Evolutionary conservation across 2,888 invertebrate species (phyloP), one percentile per base, ranked within the genome.

Genomic region (Embidobia sp.): DNA sequence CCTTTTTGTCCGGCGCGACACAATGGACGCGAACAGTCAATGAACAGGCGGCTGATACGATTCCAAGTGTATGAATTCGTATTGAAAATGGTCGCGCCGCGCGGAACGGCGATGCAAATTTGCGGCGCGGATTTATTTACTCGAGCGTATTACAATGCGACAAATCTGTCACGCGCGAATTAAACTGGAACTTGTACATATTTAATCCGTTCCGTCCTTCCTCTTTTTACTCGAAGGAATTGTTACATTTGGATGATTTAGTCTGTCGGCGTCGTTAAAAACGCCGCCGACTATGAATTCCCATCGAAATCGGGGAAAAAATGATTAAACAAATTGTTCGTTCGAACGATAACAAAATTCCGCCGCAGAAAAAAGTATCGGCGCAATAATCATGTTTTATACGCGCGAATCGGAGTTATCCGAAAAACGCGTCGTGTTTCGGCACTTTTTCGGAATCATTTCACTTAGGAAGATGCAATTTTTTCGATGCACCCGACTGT

Each of bases 21-120:
- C 63, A 63, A 63, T 63, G 33, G 19, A 4, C 7, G 40, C 31
- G 48, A 49, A 57, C 27, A 13, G 11, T 64, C 57, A 64, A 57
- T 49, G 64, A 49, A 64, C 35, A 63, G 29, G 31, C 48, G 35
- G 53, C 35, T 33, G 48, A 57, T 57, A 53, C 11, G 22, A 42
- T 40, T 63, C 53, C n/a, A 44, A 44, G 61, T 37, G 15, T 46
- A 19, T 16, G 37, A 37, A 46, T 46, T 46, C 46, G n/a, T 46
- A 37, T 53, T 35, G 44, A 51, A 70, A 59, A 67, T 57, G 15
- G 40, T 40, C 31, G 18, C 15, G 19, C 26, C 35, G 37, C 22
- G 72, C 42, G 44, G 40, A 48, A 72, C 55, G 48, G 26, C 57
- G 63, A 63, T 72, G 55, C 55, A 64, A 63, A 72, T 72, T 63